phyloP scores from a whole-genome alignment of 2,888 invertebrate genomes.

The Epiperipatus broadwayi region DNA sequence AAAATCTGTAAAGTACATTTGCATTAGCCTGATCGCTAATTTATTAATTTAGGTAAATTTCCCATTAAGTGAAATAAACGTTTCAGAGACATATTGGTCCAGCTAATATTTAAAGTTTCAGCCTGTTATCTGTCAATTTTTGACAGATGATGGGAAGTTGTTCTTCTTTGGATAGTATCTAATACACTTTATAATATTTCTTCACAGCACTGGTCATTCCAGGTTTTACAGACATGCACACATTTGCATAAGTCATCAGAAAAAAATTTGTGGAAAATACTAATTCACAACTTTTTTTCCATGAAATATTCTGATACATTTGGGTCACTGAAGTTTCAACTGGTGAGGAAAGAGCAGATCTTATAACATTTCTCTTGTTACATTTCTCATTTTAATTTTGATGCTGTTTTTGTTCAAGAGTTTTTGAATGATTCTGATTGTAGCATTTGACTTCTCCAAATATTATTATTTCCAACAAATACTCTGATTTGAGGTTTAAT shows the following conservation, averaged over 20 bases:
- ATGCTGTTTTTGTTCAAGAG: too few relatives aligned
- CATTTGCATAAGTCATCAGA: constrained; percentile 38
- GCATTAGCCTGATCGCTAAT: constrained; percentile 49
- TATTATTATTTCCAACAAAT: too few relatives aligned
- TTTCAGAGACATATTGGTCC: constrained; percentile 65
- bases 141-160: constrained; percentile 42
- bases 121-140: constrained; percentile 78
- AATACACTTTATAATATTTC: constrained; percentile 63
- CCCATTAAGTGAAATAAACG: constrained; percentile 82
- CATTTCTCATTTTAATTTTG: constrained; percentile 9
- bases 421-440: too few relatives aligned
- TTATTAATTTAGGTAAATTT: constrained; percentile 59
- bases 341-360: neutral
- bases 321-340: neutral
- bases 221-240: constrained; percentile 59
- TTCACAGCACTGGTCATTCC: constrained; percentile 67
- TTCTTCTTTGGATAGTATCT: constrained; percentile 44
- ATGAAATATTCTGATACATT: constrained; percentile 17
- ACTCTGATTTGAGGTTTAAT: too few relatives aligned
- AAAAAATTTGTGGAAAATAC: constrained; percentile 29
- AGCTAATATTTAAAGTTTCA: constrained; percentile 56
- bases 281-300: constrained; percentile 26
- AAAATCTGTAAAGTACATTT: too few relatives aligned
- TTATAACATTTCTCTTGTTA: constrained; percentile 13
- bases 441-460: too few relatives aligned